These are phyloP conservation scores for Hydropotes inermis DNA, from an alignment of 2,113 vertebrate genomes.

Conservation along the genomic window DNA sequence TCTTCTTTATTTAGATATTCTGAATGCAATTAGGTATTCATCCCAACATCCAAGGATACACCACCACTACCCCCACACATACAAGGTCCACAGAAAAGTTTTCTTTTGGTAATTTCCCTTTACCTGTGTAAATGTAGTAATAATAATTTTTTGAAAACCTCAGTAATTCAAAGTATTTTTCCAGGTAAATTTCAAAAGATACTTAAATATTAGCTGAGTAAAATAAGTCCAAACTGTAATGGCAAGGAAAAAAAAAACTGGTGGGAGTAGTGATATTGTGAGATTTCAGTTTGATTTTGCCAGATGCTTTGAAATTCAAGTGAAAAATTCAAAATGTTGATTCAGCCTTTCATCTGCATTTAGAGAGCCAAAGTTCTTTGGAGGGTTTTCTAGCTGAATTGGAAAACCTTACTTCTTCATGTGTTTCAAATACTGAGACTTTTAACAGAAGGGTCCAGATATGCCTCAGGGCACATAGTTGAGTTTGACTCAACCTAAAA, in stretches of 20 bases:
- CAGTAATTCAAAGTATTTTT: constrained; percentile 26
- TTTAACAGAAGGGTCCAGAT: constrained; percentile 1
- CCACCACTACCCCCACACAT: background rate
- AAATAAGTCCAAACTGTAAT: background rate
- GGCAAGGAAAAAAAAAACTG: background rate
- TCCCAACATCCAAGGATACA: background rate
- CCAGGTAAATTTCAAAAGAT: constrained; percentile 30
- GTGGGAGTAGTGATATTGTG: background rate
- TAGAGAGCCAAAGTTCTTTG: constrained; percentile 16
- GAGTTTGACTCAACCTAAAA: background rate
- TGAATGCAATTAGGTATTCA: background rate
- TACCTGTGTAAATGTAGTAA: constrained; percentile 41
- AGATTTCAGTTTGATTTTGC: constrained; percentile 20
- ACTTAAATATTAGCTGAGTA: constrained; percentile 17
- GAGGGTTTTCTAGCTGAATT: constrained; percentile 25
- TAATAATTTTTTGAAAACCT: constrained; percentile 52
- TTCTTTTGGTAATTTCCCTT: constrained; percentile 34
- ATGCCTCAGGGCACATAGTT: background rate
- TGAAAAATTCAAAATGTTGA: constrained; percentile 53
- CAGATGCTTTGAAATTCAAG: constrained; percentile 47
- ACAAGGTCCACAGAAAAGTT: background rate
- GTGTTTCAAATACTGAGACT: constrained; percentile 28
- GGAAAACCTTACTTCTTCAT: constrained; percentile 43
- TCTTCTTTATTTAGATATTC: constrained; percentile 33
- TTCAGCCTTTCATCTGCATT: constrained; percentile 56